These are phyloP conservation scores for Scaptodrosophila latifasciaeformis DNA, from an alignment of 2,888 invertebrate species.

Conservation along the genomic window DNA sequence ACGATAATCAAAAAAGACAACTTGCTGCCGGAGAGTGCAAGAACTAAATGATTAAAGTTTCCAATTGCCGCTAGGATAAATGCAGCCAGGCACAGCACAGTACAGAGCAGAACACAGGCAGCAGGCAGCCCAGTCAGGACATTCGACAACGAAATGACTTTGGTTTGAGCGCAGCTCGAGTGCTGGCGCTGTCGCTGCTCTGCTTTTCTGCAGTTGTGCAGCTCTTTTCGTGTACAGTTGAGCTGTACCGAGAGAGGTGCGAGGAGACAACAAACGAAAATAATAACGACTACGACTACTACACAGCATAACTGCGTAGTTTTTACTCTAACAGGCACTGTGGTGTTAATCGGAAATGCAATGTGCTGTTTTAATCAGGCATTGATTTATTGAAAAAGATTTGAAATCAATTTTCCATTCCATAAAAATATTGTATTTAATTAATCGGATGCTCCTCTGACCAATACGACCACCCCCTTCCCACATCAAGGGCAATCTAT, in stretches of 20 bases:
- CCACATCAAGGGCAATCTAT: too few species aligned
- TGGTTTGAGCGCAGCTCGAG: slow-evolving; percentile 18
- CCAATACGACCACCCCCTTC: too few species aligned
- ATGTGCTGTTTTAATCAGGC: too few species aligned
- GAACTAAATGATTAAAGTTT: slow-evolving; percentile 75
- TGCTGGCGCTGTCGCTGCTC: slow-evolving; percentile 26
- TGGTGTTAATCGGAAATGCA: too few species aligned
- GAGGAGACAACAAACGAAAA: slow-evolving; percentile 12
- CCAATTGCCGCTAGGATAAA: slow-evolving; percentile 63
- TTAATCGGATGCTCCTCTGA: too few species aligned
- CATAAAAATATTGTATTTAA: too few species aligned
- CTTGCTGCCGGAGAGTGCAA: slow-evolving; percentile 76
- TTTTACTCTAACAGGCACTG: slow-evolving; percentile 33
- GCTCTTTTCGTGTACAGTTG: slow-evolving; percentile 24
- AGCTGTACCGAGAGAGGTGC: too few species aligned
- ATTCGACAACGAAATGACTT: slow-evolving; percentile 13
- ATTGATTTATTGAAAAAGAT: too few species aligned
- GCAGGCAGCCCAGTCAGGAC: slow-evolving; percentile 61
- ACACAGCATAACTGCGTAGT: slow-evolving; percentile 51
- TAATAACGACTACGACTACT: slow-evolving; percentile 15
- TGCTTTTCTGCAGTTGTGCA: slow-evolving; percentile 25
- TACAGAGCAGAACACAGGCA: too few species aligned
- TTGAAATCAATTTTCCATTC: too few species aligned
- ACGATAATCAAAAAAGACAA: slow-evolving; percentile 74
- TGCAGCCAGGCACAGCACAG: slow-evolving; percentile 41